phyloP scores from a whole-genome alignment of 2,888 invertebrate species.

The Mythimna pallens region DNA sequence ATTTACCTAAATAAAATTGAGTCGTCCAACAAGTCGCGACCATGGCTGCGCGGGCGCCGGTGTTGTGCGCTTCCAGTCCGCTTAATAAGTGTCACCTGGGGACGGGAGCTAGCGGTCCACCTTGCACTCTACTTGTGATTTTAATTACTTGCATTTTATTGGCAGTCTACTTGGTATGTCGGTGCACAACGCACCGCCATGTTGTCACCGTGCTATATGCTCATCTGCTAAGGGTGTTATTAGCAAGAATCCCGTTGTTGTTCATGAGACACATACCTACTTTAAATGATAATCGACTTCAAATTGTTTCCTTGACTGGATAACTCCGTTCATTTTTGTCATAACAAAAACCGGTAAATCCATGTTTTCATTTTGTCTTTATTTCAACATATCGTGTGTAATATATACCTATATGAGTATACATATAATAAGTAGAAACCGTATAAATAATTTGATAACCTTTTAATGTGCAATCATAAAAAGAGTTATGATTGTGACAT shows the following conservation, averaged over 20 bases:
- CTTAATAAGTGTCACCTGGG: constrained; percentile 84
- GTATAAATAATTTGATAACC: constrained; percentile 45
- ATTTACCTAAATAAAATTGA: constrained; percentile 52
- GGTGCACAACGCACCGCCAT: constrained; percentile 12
- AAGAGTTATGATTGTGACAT: constrained; percentile 44
- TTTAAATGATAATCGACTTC: constrained; percentile 12
- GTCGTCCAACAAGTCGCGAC: constrained; percentile 68
- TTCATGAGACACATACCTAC: constrained; percentile 20
- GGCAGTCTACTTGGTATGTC: constrained; percentile 68
- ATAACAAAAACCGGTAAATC: constrained; percentile 10
- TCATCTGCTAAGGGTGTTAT: constrained; percentile 43
- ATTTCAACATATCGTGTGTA: constrained; percentile 16
- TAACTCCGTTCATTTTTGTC: not conserved
- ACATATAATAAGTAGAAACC: constrained; percentile 26
- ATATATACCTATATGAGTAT: not conserved
- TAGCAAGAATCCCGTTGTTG: constrained; percentile 37
- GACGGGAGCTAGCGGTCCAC: constrained; percentile 78
- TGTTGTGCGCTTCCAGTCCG: constrained; percentile 78
- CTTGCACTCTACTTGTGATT: constrained; percentile 87
- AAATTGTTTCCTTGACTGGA: constrained; percentile 4
- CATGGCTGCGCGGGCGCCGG: constrained; percentile 68
- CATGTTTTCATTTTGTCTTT: constrained; percentile 16
- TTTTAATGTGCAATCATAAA: constrained; percentile 42
- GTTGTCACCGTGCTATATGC: constrained; percentile 45
- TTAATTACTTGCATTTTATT: constrained; percentile 83